phyloP scores from a whole-genome alignment of 2,797 vertebrate species.

The Sandelia bainsii region DNA sequence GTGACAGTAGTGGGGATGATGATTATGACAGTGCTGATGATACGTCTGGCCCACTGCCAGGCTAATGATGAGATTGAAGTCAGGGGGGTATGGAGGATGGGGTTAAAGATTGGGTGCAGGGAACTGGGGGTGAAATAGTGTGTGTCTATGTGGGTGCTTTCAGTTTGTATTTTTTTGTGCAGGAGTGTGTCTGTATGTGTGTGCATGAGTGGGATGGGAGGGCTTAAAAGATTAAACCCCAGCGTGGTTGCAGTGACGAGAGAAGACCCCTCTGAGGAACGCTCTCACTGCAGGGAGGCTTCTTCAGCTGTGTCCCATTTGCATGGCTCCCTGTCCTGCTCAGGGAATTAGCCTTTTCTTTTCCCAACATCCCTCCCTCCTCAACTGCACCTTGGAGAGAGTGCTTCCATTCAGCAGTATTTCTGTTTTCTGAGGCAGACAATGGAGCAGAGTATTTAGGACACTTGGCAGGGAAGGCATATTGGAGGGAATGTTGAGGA shows the following conservation, averaged over 20 bases:
- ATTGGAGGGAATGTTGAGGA: slow-evolving; percentile 63
- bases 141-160: slow-evolving; percentile 13
- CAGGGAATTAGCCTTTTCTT: slow-evolving; percentile 76
- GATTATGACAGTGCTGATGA: slow-evolving; percentile 49
- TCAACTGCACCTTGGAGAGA: slow-evolving; percentile 63
- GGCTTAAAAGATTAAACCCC: slow-evolving; percentile 81
- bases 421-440: slow-evolving; percentile 74
- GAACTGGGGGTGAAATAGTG: slow-evolving; percentile 17
- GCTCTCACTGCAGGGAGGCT: slow-evolving; percentile 71
- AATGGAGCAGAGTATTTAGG: slow-evolving; percentile 81
- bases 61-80: slow-evolving; percentile 42
- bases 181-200: slow-evolving; percentile 18
- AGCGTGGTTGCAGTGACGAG: slow-evolving; percentile 50
- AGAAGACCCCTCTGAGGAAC: slow-evolving; percentile 64
- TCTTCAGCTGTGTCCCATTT: slow-evolving; percentile 72
- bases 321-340: slow-evolving; percentile 74
- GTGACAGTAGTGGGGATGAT: slow-evolving; percentile 9
- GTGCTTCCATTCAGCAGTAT: slow-evolving; percentile 57
- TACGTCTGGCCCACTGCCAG: slow-evolving; percentile 46
- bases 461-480: slow-evolving; percentile 74
- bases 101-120: slow-evolving; percentile 39
- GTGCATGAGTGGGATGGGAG: slow-evolving; percentile 31
- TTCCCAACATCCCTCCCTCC: slow-evolving; percentile 56
- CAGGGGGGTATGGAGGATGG: neutral
- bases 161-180: slow-evolving; percentile 32